Base-by-base conservation (phyloP, 2,888 invertebrate genomes). In the Nomada hirtipes region DNA sequence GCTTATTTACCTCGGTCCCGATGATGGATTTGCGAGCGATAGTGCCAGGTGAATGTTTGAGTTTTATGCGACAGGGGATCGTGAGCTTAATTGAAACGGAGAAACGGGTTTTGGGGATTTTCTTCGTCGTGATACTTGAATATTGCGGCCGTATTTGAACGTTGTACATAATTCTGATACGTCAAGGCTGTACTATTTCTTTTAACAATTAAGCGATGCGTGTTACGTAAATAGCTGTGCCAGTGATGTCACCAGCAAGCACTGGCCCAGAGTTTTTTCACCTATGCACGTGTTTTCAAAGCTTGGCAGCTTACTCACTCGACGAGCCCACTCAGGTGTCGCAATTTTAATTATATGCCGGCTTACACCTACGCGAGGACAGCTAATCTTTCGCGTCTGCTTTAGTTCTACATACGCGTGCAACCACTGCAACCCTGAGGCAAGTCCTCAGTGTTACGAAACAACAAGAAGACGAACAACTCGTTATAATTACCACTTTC, bases 11-110 rank as follows among this genome's bases (percentile, higher is more conserved):
- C 18, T 36, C 26, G 55, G 61, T 55, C 36, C 57, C 53, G 42
- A 78, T 74, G 74, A 78, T 63, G 67, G 68, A 78, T 78, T 50
- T 18, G 61, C 36, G 29, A 67, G 36, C n/a, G 50, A 9, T 52
- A 13, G 15, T 23, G 20, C 50, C 23, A n/a, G 47, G 20, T 18
- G 47, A 20, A 36, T 4, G 70, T 29, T 70, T n/a, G 44, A 69
- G 55, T 23, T 2, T 1, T 3, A 2, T 1, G n/a, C 44, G 68
- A 57, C 57, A 23, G 44, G 42, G 36, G 36, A 18, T 44, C 20
- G 20, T 7, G 10, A 23, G 23, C 7, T 47, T 69, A 47, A 57
- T 57, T 57, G 68, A 57, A 44, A 26, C 57, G 26, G 23, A 26
- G 44, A 44, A 57, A 59, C 36, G 42, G 26, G 55, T 42, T 55